Evolutionary conservation across 1,140 invertebrate genomes (phyloP), one percentile per base, ranked within the genome.

Genomic region (Temnothorax longispinosus): DNA sequence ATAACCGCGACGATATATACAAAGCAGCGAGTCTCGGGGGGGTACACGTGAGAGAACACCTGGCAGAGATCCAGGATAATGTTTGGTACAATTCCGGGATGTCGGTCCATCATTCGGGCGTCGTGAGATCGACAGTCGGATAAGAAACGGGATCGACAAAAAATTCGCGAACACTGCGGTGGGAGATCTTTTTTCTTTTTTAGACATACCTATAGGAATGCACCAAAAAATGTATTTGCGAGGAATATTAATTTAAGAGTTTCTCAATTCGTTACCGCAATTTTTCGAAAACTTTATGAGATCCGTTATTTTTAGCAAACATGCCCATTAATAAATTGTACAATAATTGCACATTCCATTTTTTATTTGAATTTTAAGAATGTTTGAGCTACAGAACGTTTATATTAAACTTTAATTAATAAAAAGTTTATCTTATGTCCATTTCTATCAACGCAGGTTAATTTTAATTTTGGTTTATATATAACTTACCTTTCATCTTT

Each of bases 41-140:
- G 64, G 5, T 47, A 77, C 64, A 62, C 78, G 82, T 81, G 76
- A 77, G 77, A 74, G 80, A 78, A 75, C 47, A 50, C 80, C 71
- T 91, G 90, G 91, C 91, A 87, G 38, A 65, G 74, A 7, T 90
- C 91, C 91, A 92, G 82, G 58, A 65, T 89, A 90, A 89, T 89
- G 90, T 90, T 89, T 91, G 87, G 81, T 84, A 88, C 82, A 82
- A 81, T 89, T 88, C 74, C 75, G 86, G 38, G 72, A 86, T 84
- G 52, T 47, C 67, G 78, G 69, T 85, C 58, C 86, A 89, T 92
- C 88, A 84, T 87, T 65, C 47, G 71, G 5, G 35, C 58, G 82
- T 88, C 80, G 88, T 81, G 76, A 76, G 52, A 90, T 90, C 81
- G 82, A 84, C 82, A 76, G 44, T 52, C 38, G 6, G 58, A n/a